Evolutionary conservation across 2,113 vertebrate species (phyloP).

Genomic region (Pan paniscus): DNA sequence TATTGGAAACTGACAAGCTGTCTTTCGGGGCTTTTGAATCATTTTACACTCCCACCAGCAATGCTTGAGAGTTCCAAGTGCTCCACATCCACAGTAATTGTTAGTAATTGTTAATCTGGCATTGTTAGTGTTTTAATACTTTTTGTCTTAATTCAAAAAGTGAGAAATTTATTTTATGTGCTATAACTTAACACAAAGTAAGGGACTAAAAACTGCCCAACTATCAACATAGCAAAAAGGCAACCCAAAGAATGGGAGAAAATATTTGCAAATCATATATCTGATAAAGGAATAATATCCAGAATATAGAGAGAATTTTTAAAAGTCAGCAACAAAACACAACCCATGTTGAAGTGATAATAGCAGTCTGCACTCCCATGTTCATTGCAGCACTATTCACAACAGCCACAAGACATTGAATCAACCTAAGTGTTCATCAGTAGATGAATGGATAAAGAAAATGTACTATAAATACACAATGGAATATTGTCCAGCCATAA

Average conservation of each 20-base stretch:
- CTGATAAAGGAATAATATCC: neutral
- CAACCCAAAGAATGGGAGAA: neutral
- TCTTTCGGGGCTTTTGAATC: neutral
- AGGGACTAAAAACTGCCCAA: neutral
- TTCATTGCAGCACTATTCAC: neutral
- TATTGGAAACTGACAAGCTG: neutral
- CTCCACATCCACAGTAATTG: neutral
- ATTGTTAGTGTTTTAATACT: neutral
- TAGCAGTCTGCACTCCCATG: no score
- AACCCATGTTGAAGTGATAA: neutral
- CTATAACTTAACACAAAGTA: neutral
- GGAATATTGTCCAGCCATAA: neutral
- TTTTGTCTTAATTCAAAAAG: neutral
- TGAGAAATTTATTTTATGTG: neutral
- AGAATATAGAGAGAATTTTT: neutral
- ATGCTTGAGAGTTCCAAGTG: neutral
- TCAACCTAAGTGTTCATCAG: neutral
- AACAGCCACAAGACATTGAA: neutral
- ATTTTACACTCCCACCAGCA: neutral
- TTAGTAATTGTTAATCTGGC: neutral
- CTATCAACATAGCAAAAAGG: neutral
- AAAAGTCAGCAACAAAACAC: neutral
- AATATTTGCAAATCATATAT: neutral
- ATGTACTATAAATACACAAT: neutral
- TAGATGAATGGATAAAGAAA: neutral